Evolutionary conservation across 1,140 invertebrate genomes (phyloP).

Genomic region (Armadillidium nasatum): DNA sequence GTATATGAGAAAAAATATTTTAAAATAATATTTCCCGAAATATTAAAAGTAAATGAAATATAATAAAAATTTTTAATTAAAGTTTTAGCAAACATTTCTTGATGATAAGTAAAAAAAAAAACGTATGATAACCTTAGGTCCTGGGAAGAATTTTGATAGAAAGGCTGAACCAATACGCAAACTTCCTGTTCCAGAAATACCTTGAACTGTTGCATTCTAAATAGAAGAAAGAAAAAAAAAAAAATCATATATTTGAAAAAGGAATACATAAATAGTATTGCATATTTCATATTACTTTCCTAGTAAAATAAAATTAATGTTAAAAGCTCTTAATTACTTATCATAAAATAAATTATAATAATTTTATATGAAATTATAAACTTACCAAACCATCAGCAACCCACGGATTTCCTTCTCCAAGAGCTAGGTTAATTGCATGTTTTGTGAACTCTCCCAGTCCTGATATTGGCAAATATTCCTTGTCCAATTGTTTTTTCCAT

Average conservation of each 20-base stretch:
- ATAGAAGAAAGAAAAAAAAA: slow-evolving; percentile 14
- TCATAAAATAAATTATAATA: background rate
- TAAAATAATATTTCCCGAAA: no score
- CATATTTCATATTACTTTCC: background rate
- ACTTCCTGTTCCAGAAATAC: slow-evolving; percentile 96
- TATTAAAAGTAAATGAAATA: no score
- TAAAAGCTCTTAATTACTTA: background rate
- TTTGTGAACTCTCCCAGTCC: slow-evolving; percentile 77
- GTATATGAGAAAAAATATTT: no score
- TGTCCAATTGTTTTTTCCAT: slow-evolving; percentile 72
- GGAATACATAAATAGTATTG: slow-evolving; percentile 7
- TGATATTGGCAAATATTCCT: slow-evolving; percentile 93
- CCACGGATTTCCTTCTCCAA: slow-evolving; percentile 74
- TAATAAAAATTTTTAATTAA: no score
- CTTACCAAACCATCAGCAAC: slow-evolving; percentile 71
- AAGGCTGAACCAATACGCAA: slow-evolving; percentile 86
- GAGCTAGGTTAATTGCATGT: slow-evolving; percentile 76
- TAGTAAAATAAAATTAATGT: background rate
- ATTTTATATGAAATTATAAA: slow-evolving; percentile 32
- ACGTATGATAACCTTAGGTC: slow-evolving; percentile 58
- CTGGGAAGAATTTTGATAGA: slow-evolving; percentile 76
- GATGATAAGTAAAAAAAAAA: no score
- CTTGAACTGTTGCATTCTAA: slow-evolving; percentile 48
- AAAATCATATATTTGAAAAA: background rate
- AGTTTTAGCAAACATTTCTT: no score